Conservation (phyloP, 1,140 invertebrate genomes). For the Drosophila mauritiana region DNA sequence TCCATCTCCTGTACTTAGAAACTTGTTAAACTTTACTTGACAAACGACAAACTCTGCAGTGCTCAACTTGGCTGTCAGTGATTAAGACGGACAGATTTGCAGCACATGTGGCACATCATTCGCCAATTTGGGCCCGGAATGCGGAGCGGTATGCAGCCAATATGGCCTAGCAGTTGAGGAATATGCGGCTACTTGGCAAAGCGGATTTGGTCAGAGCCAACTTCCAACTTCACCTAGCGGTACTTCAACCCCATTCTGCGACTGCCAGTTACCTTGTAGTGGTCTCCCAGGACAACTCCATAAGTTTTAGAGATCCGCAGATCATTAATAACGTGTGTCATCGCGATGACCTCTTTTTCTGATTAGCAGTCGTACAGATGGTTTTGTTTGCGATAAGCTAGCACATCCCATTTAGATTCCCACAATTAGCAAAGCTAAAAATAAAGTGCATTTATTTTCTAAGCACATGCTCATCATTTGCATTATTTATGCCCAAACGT, state of each 20-base stretch:
- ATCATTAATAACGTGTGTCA: constrained; percentile 22
- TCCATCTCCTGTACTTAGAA: constrained; percentile 15
- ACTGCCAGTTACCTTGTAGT: constrained; percentile 3
- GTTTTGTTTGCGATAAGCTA: too few species aligned
- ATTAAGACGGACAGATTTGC: constrained; percentile 32
- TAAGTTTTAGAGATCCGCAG: constrained; percentile 1
- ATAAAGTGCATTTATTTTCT: constrained; percentile 10
- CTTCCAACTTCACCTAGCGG: constrained; percentile 23
- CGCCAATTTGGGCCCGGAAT: constrained; percentile 35
- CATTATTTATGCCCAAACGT: constrained; percentile 67
- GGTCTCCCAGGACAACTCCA: constrained; percentile 22
- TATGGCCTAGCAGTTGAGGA: constrained; percentile 22
- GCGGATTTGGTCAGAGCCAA: constrained; percentile 31
- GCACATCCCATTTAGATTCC: neutral
- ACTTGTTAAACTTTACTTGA: constrained; percentile 46
- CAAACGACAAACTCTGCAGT: constrained; percentile 29
- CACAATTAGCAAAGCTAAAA: constrained; percentile 14
- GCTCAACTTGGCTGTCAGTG: constrained; percentile 27
- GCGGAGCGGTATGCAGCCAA: constrained; percentile 30
- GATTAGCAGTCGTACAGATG: constrained; percentile 3
- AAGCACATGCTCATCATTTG: constrained; percentile 60
- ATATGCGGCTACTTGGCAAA: constrained; percentile 4
- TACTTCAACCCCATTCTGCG: constrained; percentile 31
- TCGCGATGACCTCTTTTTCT: constrained; percentile 7
- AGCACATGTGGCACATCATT: constrained; percentile 32